Percentiles rank a stretch among this genome's conserved stretches.
phyloP scores from a whole-genome alignment of 2,888 invertebrate genomes.

The Platycnemis pennipes region DNA sequence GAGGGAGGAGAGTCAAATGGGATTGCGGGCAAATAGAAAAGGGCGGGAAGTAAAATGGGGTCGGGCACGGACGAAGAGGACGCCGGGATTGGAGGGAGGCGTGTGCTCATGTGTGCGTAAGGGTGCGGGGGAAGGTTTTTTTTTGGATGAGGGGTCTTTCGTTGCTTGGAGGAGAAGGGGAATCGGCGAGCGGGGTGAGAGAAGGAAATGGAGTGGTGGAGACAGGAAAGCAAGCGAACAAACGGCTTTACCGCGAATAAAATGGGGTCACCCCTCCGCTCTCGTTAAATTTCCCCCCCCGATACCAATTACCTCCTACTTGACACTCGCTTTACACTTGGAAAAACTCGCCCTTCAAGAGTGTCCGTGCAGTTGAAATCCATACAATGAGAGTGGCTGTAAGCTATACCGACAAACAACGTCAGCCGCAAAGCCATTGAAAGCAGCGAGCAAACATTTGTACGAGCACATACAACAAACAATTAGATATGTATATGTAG shows the following conservation, averaged over 20 bases:
- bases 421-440: neutral
- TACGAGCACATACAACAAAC: neutral
- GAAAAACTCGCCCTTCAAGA: neutral
- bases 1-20: neutral
- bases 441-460: neutral
- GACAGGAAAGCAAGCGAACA: constrained; percentile 32
- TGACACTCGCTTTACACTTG: constrained; percentile 21
- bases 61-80: neutral
- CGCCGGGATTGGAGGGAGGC: constrained; percentile 6
- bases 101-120: neutral
- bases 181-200: neutral
- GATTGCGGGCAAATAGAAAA: constrained; percentile 27
- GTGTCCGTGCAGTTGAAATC: neutral
- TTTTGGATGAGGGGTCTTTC: neutral
- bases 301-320: constrained; percentile 26
- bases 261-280: neutral
- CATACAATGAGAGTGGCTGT: neutral
- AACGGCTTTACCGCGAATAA: neutral
- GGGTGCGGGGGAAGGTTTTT: neutral
- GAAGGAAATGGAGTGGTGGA: constrained; percentile 14
- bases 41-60: neutral
- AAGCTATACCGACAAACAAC: neutral
- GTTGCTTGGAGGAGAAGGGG: neutral
- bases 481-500: too few relatives aligned
- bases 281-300: constrained; percentile 26